Conservation (phyloP, 2,888 invertebrate species). For the Abrostola triplasia region DNA sequence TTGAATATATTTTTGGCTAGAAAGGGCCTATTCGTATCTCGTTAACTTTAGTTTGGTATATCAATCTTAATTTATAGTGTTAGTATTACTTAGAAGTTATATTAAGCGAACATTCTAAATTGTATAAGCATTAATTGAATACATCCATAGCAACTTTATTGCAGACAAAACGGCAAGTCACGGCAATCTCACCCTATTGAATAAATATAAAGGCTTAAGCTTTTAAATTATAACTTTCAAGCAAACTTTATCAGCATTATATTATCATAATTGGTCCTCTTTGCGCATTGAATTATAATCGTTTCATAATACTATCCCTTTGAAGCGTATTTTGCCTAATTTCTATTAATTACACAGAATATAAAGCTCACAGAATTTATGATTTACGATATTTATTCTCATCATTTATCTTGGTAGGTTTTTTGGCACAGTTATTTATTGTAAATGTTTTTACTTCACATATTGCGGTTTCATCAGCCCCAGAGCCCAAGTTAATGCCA, state of each 20-base stretch:
- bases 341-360: constrained; percentile 20
- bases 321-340: constrained; percentile 26
- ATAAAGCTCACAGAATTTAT: constrained; percentile 6
- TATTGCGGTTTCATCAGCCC: too few species aligned
- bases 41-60: neutral
- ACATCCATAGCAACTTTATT: constrained; percentile 19
- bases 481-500: too few species aligned
- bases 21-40: neutral
- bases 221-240: constrained; percentile 59
- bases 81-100: neutral
- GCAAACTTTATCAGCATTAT: constrained; percentile 58
- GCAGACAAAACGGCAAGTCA: constrained; percentile 42
- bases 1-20: neutral
- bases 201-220: constrained; percentile 59
- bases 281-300: constrained; percentile 54
- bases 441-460: too few species aligned
- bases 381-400: neutral
- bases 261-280: constrained; percentile 58
- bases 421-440: neutral
- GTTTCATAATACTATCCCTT: constrained; percentile 38
- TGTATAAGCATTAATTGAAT: constrained; percentile 25
- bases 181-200: constrained; percentile 39
- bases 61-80: neutral
- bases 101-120: constrained; percentile 2
- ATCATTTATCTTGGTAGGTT: neutral